phyloP scores from a whole-genome alignment of 2,113 vertebrate species.

The Sitta europaea region DNA sequence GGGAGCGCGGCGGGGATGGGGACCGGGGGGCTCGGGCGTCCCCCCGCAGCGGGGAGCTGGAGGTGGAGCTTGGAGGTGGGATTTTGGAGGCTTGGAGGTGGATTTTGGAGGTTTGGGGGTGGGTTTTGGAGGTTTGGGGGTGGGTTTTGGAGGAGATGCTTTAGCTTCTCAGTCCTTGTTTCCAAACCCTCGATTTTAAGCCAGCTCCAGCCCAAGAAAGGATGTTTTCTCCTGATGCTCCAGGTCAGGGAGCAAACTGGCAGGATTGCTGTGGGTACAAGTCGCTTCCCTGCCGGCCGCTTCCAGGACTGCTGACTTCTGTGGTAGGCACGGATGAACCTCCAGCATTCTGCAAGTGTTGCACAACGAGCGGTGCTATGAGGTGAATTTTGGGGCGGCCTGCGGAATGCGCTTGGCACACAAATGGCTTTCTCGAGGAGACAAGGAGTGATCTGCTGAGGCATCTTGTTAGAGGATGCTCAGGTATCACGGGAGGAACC shows the following conservation, averaged over 20 bases:
- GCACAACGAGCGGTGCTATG: accelerated
- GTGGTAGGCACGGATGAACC: too few relatives aligned
- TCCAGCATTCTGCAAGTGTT: not conserved
- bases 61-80: not conserved
- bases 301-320: not conserved
- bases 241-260: not conserved
- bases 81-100: not conserved
- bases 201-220: not conserved
- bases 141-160: not conserved
- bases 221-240: not conserved
- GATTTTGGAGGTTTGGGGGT: not conserved
- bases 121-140: not conserved
- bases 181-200: not conserved
- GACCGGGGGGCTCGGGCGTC: not conserved
- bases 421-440: accelerated
- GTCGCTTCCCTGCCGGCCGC: not conserved
- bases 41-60: not conserved
- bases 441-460: not conserved
- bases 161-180: not conserved
- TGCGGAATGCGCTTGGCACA: accelerated
- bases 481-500: not conserved
- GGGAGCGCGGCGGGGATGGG: not conserved
- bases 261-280: not conserved
- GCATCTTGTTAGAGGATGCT: not conserved
- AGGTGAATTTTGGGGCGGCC: not conserved